Evolutionary conservation across 92 coral and sea anemone genomes (phyloP).

Genomic region (Zoanthus solanderi): DNA sequence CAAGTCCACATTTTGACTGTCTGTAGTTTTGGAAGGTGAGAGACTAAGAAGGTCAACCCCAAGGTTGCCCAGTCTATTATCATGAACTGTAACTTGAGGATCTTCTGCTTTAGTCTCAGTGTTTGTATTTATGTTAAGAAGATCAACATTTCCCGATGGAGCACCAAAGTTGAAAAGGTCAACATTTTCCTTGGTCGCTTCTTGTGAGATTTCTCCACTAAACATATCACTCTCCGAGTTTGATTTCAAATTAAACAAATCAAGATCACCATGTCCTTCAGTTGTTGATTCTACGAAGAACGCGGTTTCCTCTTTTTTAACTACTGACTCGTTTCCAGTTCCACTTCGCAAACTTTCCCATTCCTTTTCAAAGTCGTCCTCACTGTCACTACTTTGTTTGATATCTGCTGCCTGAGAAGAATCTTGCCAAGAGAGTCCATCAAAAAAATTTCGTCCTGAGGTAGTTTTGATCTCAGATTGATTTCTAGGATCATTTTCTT

Average conservation of each 20-base stretch:
- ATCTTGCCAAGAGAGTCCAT: slow-evolving; percentile 36
- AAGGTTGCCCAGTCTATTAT: slow-evolving; percentile 20
- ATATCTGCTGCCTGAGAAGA: slow-evolving; percentile 18
- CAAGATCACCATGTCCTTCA: slow-evolving; percentile 43
- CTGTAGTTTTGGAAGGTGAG: slow-evolving; percentile 54
- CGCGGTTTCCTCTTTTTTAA: slow-evolving; percentile 55
- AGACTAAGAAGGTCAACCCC: slow-evolving; percentile 42
- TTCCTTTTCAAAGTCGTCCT: slow-evolving; percentile 78
- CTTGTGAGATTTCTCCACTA: not conserved
- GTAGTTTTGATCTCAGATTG: not conserved
- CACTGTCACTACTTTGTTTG: slow-evolving; percentile 66
- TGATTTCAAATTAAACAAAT: slow-evolving; percentile 77
- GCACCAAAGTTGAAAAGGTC: slow-evolving; percentile 58
- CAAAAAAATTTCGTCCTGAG: slow-evolving; percentile 14
- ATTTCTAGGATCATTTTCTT: not conserved
- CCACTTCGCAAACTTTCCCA: slow-evolving; percentile 60
- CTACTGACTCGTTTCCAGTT: slow-evolving; percentile 18
- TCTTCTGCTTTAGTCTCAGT: slow-evolving; percentile 6
- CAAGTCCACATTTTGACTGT: slow-evolving; percentile 85
- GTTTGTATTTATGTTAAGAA: slow-evolving; percentile 13
- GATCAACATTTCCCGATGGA: slow-evolving; percentile 39
- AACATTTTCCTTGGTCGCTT: slow-evolving; percentile 11
- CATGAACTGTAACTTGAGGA: slow-evolving; percentile 72
- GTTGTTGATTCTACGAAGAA: slow-evolving; percentile 72
- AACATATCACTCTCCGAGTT: not conserved